phyloP scores from a whole-genome alignment of 2,888 invertebrate species.

The Oegoconia quadripuncta region DNA sequence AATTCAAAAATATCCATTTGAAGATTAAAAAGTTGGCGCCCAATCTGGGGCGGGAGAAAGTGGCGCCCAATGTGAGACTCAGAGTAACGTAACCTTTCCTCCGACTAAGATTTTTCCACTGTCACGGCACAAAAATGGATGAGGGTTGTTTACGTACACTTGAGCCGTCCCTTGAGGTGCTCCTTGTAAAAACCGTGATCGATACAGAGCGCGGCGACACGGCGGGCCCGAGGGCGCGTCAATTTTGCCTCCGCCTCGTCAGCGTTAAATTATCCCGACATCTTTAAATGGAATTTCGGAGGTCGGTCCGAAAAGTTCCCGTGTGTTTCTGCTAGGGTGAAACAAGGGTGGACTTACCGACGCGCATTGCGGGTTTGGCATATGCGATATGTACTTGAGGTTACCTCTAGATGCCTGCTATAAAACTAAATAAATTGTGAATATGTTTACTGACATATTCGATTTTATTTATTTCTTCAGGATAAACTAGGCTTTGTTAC shows the following conservation, averaged over 20 bases:
- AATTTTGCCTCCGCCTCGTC: conserved; percentile 72
- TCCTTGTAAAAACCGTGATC: conserved; percentile 57
- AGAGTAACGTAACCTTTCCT: conserved; percentile 29
- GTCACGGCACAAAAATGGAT: conserved; percentile 43
- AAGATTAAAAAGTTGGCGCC: no score
- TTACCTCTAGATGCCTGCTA: no score
- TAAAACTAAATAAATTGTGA: no score
- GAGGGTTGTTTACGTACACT: conserved; percentile 60
- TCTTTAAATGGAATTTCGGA: conserved; percentile 78
- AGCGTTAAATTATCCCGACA: conserved; percentile 77
- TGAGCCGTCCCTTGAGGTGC: conserved; percentile 48
- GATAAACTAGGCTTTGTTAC: no score
- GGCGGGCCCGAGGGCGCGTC: conserved; percentile 64
- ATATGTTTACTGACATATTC: no score
- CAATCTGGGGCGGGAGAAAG: conserved; percentile 24
- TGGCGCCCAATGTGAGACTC: conserved; percentile 39
- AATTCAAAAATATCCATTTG: no score
- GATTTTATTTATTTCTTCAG: no score
- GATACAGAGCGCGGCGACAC: conserved; percentile 56
- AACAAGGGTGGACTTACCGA: conserved; percentile 29
- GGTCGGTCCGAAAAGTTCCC: conserved; percentile 56
- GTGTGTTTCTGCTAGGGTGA: conserved; percentile 46
- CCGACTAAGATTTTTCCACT: conserved; percentile 39
- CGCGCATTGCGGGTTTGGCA: conserved; percentile 24
- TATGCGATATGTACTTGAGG: conserved; percentile 61